Base-by-base conservation (phyloP, 2,888 invertebrate genomes). In the Trilocha varians region DNA sequence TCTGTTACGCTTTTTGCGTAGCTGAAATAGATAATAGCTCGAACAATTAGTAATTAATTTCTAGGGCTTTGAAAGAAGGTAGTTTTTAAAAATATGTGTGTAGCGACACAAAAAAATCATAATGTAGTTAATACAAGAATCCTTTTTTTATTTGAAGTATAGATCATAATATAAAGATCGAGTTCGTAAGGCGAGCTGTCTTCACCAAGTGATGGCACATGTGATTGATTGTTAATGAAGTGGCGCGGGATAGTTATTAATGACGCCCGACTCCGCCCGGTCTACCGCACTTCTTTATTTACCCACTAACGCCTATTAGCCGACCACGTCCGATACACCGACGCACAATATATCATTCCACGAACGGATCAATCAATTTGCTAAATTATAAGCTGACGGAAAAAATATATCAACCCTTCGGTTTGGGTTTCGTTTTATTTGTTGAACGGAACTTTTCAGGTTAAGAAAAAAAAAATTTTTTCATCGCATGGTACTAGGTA, bases 161-260 rank as follows among this genome's bases (percentile, higher is more conserved):
- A 34, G 18, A 15, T n/a, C 16, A 13, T 13, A 16, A 16, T 32
- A 13, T 13, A 13, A 40, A 39, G 39, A 39, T 46, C 38, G 43
- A 35, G 34, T 35, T 15, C 25, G n/a, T 9, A 25, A 13, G 33
- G n/a, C 32, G 14, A 39, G 38, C n/a, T 71, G 76, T 73, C 70
- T 52, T 40, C 49, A 57, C 59, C 73, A 63, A 55, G 57, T 62
- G 54, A 56, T 57, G 61, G 55, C 65, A 71, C 70, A 64, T 71
- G 73, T 83, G 82, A 85, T 84, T 78, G 83, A 85, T 85, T 64
- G 78, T 75, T 79, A 84, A 84, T 83, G 83, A 84, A 83, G 79
- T 78, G 65, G 60, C 52, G 53, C 62, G 59, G 74, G 70, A 76
- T 83, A 82, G 84, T 82, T 83, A 85, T 83, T 83, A 85, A 84